Conservation (phyloP, 1,140 invertebrate genomes). For the Cheumatopsyche charites region DNA sequence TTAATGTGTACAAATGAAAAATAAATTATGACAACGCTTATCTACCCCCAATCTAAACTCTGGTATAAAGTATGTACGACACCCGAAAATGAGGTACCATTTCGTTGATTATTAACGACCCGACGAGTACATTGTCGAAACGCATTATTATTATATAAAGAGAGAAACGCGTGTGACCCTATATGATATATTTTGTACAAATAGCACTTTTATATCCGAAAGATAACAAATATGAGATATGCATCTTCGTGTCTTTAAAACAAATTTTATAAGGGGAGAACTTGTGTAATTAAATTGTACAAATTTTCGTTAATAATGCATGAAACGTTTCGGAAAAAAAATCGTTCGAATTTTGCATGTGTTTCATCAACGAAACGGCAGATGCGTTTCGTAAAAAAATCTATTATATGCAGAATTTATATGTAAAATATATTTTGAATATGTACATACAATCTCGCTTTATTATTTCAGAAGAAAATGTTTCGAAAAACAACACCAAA, state of each 20-base stretch:
- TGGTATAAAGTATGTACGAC: background rate
- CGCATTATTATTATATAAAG: background rate
- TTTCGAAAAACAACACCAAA: no score
- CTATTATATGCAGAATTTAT: no score
- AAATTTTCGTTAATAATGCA: no score
- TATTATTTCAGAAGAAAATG: no score
- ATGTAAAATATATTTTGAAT: no score
- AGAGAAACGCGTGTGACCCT: background rate
- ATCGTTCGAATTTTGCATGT: no score
- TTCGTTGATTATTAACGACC: slow-evolving; percentile 23
- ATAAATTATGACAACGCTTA: slow-evolving; percentile 15
- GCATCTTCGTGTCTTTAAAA: background rate
- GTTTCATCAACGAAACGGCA: no score
- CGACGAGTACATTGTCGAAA: slow-evolving; percentile 22
- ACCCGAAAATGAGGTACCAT: slow-evolving; percentile 12
- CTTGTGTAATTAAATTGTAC: no score
- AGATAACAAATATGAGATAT: background rate
- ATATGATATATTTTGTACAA: background rate
- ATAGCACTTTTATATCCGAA: slow-evolving; percentile 4
- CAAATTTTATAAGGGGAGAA: background rate
- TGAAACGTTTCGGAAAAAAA: no score
- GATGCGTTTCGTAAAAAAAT: no score
- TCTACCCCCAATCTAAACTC: background rate
- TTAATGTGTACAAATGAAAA: slow-evolving; percentile 24
- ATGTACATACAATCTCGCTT: no score